Conservation (phyloP, 2,797 vertebrate species). For the Pseudotriccus pelzelni region DNA sequence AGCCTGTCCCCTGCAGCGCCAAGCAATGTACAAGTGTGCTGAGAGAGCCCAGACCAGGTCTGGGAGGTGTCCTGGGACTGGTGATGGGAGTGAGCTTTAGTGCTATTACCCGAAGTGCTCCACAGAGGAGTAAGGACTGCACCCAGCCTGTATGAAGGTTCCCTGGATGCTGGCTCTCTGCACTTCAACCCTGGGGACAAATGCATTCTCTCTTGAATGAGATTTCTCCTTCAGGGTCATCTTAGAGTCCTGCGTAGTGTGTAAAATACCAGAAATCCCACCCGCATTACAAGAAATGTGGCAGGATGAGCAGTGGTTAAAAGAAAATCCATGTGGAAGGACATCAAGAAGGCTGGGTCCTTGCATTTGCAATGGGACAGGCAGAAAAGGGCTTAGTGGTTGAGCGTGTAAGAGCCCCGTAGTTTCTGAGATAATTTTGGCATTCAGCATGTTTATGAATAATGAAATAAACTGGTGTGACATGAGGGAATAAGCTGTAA, state of each 20-base stretch:
- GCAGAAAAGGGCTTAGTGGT: constrained; percentile 63
- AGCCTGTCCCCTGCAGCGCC: not conserved
- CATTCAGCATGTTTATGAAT: constrained; percentile 76
- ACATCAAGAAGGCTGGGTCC: not conserved
- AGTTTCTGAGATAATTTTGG: constrained; percentile 64
- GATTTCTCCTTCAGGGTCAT: not conserved
- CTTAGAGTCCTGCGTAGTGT: not conserved
- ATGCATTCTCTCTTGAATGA: not conserved
- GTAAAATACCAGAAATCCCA: not conserved
- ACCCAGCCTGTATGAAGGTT: not conserved
- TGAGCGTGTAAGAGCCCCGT: constrained; percentile 46
- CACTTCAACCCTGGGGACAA: not conserved
- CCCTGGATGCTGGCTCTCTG: not conserved
- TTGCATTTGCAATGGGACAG: not conserved
- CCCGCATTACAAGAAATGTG: not conserved
- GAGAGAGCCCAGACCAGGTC: not conserved
- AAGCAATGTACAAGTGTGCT: not conserved
- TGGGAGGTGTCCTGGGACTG: fast-evolving
- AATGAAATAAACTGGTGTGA: constrained; percentile 76
- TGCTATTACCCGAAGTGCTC: not conserved
- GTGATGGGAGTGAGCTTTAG: not conserved
- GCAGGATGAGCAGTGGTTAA: not conserved
- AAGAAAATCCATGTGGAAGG: not conserved
- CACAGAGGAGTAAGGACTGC: not conserved
- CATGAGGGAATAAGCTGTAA: constrained; percentile 79